Evolutionary conservation across 2,797 vertebrate genomes (phyloP).

Genomic region (Rousettus madagascariensis): DNA sequence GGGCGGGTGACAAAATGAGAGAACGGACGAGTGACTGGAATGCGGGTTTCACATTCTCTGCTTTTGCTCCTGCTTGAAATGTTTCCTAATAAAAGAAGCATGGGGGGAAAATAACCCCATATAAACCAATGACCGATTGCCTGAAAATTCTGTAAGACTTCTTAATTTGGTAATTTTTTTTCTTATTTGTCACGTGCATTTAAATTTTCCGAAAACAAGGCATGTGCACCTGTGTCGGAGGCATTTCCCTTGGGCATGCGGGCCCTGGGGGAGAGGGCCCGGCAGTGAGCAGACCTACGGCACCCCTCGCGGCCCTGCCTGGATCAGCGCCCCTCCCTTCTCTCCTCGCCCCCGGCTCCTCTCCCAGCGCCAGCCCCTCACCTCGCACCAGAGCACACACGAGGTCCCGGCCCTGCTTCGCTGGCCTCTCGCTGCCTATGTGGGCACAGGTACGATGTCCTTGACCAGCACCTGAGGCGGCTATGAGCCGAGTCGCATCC

Average conservation of each 20-base stretch:
- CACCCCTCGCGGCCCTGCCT: accelerated
- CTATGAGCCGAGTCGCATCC: neutral
- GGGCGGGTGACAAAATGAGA: accelerated
- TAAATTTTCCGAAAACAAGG: neutral
- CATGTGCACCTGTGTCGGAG: neutral
- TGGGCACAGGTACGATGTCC: neutral
- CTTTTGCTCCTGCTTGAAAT: neutral
- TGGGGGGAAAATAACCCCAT: neutral
- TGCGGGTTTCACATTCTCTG: neutral
- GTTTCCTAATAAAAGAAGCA: neutral
- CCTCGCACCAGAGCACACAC: neutral
- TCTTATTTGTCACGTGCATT: too few species aligned
- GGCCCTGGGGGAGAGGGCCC: too few species aligned
- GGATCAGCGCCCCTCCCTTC: too few species aligned
- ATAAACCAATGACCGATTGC: accelerated
- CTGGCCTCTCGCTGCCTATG: neutral
- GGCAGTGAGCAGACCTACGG: neutral
- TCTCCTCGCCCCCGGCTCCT: neutral
- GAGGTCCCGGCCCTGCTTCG: neutral
- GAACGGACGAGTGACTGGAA: too few species aligned
- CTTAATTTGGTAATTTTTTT: neutral
- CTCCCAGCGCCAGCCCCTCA: accelerated
- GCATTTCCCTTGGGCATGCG: neutral
- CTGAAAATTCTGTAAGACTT: neutral
- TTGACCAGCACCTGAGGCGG: neutral